A percentile compares a stretch with the other conserved stretches of the same genome.
These are phyloP conservation scores for Euleptes europaea DNA, from an alignment of 2,113 vertebrate species.

Conservation along the genomic window DNA sequence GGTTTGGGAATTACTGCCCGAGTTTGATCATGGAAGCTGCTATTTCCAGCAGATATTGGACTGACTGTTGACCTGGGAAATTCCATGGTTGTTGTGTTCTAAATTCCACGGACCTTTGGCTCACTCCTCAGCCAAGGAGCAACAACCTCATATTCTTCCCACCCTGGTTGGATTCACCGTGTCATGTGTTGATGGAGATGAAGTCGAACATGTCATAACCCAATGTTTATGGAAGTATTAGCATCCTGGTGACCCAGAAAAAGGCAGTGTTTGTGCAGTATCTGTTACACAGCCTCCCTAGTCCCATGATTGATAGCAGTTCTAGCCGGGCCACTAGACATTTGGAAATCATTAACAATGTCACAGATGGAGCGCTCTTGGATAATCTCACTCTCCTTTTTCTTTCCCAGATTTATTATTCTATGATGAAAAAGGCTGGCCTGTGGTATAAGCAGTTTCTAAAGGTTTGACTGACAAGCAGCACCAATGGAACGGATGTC, in stretches of 20 bases:
- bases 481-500: not conserved
- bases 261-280: constrained; percentile 17
- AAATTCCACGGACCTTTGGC: not conserved
- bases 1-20: not conserved
- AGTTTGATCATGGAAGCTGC: not conserved
- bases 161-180: not conserved
- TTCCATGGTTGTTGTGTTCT: not conserved
- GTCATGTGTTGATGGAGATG: constrained; percentile 13
- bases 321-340: constrained; percentile 2
- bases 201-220: constrained; percentile 17
- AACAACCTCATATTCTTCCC: not conserved
- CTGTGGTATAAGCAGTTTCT: not conserved
- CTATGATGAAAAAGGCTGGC: constrained; percentile 6
- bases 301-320: constrained; percentile 12
- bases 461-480: not conserved
- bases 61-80: not conserved
- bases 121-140: not conserved
- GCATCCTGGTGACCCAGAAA: constrained; percentile 31
- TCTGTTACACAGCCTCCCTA: constrained; percentile 16
- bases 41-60: not conserved
- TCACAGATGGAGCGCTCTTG: not conserved
- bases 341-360: constrained; percentile 32
- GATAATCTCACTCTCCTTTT: constrained; percentile 21
- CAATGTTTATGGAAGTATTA: constrained; percentile 25
- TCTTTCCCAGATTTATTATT: constrained; percentile 10